Evolutionary conservation across 2,113 vertebrate genomes (phyloP), one percentile per base, ranked within the genome.

Genomic region (Budorcas taxicolor): DNA sequence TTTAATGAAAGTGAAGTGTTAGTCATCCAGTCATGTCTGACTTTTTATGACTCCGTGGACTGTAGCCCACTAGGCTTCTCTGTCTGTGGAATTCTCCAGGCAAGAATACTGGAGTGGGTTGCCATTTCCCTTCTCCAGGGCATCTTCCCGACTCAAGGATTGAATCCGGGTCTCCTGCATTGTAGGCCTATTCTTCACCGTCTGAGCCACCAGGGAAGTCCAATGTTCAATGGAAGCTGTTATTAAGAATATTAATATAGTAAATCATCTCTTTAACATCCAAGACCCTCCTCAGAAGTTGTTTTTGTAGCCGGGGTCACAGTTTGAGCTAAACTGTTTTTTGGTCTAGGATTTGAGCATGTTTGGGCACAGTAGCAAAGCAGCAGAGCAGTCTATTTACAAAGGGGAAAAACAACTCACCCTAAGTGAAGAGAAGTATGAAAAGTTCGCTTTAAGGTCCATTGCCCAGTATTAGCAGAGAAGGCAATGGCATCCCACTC

Each of bases 261-360:
- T 67, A 57, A 84, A 47, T 91, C 45, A 97, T 95, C 96, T 96
- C 40, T 76, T 81, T 90, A 96, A 50, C 36, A 82, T 47, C 45
- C 14, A 93, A 43, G 25, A 94, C 31, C n/a, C 17, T 82, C 17
- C 82, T 47, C 31, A 60, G 15, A 98, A 64, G 23, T 76, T 23
- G 21, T 23, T 86, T 95, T 95, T 90, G 52, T 87, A 91, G 29
- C 50, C 90, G 58, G 15, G 74, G 36, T 94, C 57, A 94, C 29
- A 97, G 40, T 25, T 84, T 96, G 58, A 93, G 31, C 96, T 95
- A 94, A 88, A 57, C 23, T 60, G n/a, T 45, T 94, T 87, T 89
- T 93, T 86, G 17, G 84, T 50, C 89, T 83, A 86, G 23, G 62
- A 96, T 81, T 83, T 87, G 25, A 92, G 45, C 90, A 83, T 90